Conservation (phyloP, 2,888 invertebrate species). For the Polylopha cassiicola region DNA sequence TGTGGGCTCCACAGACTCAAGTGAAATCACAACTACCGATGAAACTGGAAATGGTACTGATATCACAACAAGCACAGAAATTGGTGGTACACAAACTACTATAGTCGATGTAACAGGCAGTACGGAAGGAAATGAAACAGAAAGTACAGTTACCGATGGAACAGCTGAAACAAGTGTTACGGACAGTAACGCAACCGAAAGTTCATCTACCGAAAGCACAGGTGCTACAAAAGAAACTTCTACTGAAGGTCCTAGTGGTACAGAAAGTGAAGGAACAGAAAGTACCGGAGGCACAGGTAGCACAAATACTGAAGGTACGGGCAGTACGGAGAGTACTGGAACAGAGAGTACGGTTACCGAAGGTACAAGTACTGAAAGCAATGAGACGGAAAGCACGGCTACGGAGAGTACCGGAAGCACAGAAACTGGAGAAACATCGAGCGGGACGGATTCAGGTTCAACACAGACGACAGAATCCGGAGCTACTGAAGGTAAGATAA, state of each 20-base stretch:
- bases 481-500: slow-evolving; percentile 6
- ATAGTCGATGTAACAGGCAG: slow-evolving; percentile 8
- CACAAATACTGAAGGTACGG: slow-evolving; percentile 22
- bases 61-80: no score
- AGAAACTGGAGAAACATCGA: slow-evolving; percentile 19
- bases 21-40: slow-evolving; percentile 6
- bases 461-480: slow-evolving; percentile 26
- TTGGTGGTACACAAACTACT: background rate
- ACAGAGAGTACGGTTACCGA: slow-evolving; percentile 24
- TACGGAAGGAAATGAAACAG: slow-evolving; percentile 18
- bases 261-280: slow-evolving; percentile 1
- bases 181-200: slow-evolving; percentile 21
- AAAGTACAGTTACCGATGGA: slow-evolving; percentile 21
- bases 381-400: slow-evolving; percentile 21
- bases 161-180: slow-evolving; percentile 20
- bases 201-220: slow-evolving; percentile 22
- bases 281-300: slow-evolving; percentile 8
- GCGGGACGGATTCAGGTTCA: slow-evolving; percentile 22
- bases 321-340: slow-evolving; percentile 20
- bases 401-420: slow-evolving; percentile 23
- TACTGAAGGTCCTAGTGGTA: slow-evolving; percentile 10
- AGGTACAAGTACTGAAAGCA: slow-evolving; percentile 16
- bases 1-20: slow-evolving; percentile 2
- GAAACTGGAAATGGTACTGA: background rate
- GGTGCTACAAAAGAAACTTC: slow-evolving; percentile 21